Evolutionary conservation across 2,797 vertebrate species (phyloP), one percentile per base, ranked within the genome.

Genomic region (Ispidina picta): DNA sequence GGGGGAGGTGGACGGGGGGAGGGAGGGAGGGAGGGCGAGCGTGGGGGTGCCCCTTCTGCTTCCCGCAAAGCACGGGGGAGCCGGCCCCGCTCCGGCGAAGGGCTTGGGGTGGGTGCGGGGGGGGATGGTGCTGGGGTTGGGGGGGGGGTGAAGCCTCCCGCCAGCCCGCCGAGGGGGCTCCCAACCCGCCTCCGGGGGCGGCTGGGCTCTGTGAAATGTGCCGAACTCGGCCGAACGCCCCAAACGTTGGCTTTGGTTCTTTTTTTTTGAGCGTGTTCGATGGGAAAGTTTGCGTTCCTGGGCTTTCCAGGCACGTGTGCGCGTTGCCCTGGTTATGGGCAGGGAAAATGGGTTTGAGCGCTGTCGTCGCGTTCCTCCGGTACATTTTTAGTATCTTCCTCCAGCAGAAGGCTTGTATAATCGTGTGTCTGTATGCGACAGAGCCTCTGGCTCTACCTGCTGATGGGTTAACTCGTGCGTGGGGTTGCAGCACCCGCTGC

Each of bases 301-400:
- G 80, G 92, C 93, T 92, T 90, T 94, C 88, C 46, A 89, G 89
- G 89, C 73, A 80, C 92, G 74, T 82, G 86, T 77, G 88, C 89
- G 6, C 79, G 88, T 93, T 90, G 88, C 83, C 86, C 86, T 88
- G 96, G 93, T 82, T 93, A 79, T 89, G 66, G 39, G 71, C 59
- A 83, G 71, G 85, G 72, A 84, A 82, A 80, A 88, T 66, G 77
- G 92, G 44, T 64, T 83, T 64, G 81, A 55, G 89, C 35, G 74
- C 84, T 88, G 91, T 10, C 77, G 88, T 49, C 80, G 86, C 89
- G 60, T 89, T 83, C 78, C 75, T 82, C 79, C 63, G 81, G 81
- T 91, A 86, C 76, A 74, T 94, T 95, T 91, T 83, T 82, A 88
- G 66, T 71, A 77, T 91, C 87, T 94, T 69, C 44, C 64, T 86